Base-by-base conservation (phyloP, 2,797 vertebrate species). In the Tragopan temminckii region DNA sequence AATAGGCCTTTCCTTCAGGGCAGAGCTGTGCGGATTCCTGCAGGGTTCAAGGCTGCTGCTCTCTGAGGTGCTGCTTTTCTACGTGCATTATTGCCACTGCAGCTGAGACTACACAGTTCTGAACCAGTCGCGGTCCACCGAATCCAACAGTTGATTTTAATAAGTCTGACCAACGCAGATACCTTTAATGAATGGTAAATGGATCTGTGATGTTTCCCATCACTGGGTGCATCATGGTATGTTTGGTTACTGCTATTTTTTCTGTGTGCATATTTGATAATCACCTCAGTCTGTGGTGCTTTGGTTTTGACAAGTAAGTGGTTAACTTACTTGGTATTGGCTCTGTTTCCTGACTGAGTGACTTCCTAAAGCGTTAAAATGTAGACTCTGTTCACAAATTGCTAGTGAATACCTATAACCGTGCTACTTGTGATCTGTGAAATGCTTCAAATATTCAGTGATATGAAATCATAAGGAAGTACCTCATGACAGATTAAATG, bases 41-140 rank as follows among this genome's bases (percentile, higher is more conserved):
- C 38, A 59, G 33, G 9, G 69, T 78, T 92, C 69, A 87, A 85
- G 85, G 69, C 59, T 85, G 33, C 21, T 46, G 18, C 3, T 52
- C 8, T 62, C 50, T 58, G 68, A 90, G 40, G 64, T 42, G 35
- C 25, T 43, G 78, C n/a, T 43, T 85, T 46, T 71, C 67, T 62
- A 3, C 0, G 0, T 45, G 52, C 0, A 0, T 25, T 67, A 0
- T 16, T 67, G 21, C 25, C 36, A 4, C 67, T 67, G 46, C 24
- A 64, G 1, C 1, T 71, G 78, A 80, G 70, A 16, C 20, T 68
- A 3, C n/a, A 12, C 24, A 3, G 0, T 0, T 6, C 7, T 52
- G 16, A 55, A 14, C 36, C 45, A 61, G 1, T 43, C 55, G 19
- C 12, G 3, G 63, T 57, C 31, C 27, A 23, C 25, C 40, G 64